Evolutionary conservation across 2,113 vertebrate genomes (phyloP), one percentile per base, ranked within the genome.

Genomic region (Falco punctatus): DNA sequence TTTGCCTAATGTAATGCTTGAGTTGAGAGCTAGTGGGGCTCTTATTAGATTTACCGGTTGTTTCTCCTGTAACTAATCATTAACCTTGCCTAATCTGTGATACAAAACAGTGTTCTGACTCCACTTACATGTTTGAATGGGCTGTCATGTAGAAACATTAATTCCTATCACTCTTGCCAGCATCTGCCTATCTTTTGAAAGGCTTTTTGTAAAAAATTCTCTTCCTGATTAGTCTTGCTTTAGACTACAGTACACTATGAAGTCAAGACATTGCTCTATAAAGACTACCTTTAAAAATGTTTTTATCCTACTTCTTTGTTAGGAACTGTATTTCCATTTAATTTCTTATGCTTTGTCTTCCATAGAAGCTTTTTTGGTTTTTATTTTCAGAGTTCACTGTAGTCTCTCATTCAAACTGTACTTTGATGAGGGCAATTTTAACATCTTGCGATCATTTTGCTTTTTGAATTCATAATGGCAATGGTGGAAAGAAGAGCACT

Each of bases 371-470:
- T 92, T 96, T 97, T 90, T 83, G 73, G 32, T 90, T 91, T 97
- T 96, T 91, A 86, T 94, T 97, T 94, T 96, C 96, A 95, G 48
- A 67, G 49, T 61, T 87, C 55, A 78, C 49, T 69, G 16, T 44
- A 71, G 86, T 57, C 71, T 80, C 66, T 75, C 77, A 78, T 87
- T 87, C 72, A 92, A 92, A 67, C 62, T 66, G 32, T 64, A 92
- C 88, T 95, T 96, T 80, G 91, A 88, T 93, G 69, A 88, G 27
- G 65, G 79, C 67, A 91, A 86, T 97, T 97, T 96, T 97, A 97
- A 96, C 95, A 95, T 90, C 66, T 80, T 93, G 73, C 4, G 3
- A 81, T 85, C 14, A n/a, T 86, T 96, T 95, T 73, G 49, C 23
- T 81, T 90, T 97, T 94, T 95, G 23, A 95, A 97, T 90, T 96